A percentile compares a stretch with the other conserved stretches of the same genome.
These are phyloP conservation scores for Ardeotis arabs DNA, from an alignment of 2,113 vertebrate genomes.

Conservation along the genomic window DNA sequence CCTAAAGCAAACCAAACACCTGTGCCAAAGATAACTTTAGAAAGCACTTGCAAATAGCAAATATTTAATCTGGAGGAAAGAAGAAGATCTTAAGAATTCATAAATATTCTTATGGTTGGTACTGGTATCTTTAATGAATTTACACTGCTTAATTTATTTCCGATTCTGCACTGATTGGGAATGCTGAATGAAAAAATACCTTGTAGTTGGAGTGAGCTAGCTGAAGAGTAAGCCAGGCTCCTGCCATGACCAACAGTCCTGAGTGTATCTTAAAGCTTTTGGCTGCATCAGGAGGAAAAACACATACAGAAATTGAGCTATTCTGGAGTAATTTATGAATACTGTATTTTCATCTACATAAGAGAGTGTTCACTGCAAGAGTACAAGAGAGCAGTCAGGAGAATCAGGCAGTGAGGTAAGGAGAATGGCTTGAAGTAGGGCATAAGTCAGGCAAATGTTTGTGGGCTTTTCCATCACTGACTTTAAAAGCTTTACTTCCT, in stretches of 20 bases:
- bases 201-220: neutral
- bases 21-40: neutral
- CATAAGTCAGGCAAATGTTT: neutral
- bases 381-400: neutral
- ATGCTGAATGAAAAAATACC: neutral
- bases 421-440: neutral
- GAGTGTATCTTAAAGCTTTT: neutral
- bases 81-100: neutral
- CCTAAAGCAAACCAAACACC: neutral
- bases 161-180: constrained; percentile 21
- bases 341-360: neutral
- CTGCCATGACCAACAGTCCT: neutral
- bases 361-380: neutral
- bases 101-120: neutral
- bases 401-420: neutral
- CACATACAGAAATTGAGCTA: neutral
- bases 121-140: constrained; percentile 1
- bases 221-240: neutral
- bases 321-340: neutral
- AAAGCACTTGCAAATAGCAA: neutral
- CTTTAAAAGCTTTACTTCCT: neutral
- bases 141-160: constrained; percentile 14
- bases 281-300: neutral
- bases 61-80: constrained; percentile 7
- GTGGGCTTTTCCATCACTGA: neutral